phyloP scores from a whole-genome alignment of 2,797 vertebrate genomes.

The Chaetophractus vellerosus region DNA sequence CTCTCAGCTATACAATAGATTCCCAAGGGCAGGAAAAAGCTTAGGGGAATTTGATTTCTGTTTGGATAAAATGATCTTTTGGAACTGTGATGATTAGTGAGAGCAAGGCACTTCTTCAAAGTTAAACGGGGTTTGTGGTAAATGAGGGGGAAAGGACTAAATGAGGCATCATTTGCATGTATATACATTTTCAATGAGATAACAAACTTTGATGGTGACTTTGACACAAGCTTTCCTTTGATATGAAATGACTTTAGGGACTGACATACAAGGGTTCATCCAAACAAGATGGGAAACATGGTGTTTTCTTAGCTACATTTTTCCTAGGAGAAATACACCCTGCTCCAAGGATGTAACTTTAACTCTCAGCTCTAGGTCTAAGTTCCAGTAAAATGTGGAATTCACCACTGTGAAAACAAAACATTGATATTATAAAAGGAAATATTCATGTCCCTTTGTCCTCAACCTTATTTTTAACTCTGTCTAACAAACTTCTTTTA shows the following conservation, averaged over 20 bases:
- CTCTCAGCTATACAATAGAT: neutral
- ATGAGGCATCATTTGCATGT: constrained; percentile 62
- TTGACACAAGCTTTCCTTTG: constrained; percentile 24
- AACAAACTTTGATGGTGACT: constrained; percentile 63
- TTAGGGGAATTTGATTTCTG: constrained; percentile 58
- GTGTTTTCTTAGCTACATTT: neutral
- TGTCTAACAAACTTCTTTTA: neutral
- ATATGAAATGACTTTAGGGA: constrained; percentile 46
- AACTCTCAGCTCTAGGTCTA: neutral
- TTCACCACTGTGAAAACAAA: neutral
- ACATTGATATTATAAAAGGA: neutral
- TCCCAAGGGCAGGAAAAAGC: neutral
- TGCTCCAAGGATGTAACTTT: neutral
- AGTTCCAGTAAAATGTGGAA: neutral
- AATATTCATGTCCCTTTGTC: neutral
- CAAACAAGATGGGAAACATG: neutral
- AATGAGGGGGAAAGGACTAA: constrained; percentile 77
- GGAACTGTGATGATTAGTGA: constrained; percentile 47
- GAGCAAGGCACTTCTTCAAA: constrained; percentile 66
- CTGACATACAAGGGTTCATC: neutral
- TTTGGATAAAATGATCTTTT: constrained; percentile 60
- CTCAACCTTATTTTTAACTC: neutral
- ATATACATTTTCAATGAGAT: constrained; percentile 64
- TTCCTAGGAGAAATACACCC: neutral
- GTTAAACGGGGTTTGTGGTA: constrained; percentile 74